Evolutionary conservation across 2,888 invertebrate species (phyloP), one percentile per base, ranked within the genome.

Genomic region (Lacanobia wlatinum): DNA sequence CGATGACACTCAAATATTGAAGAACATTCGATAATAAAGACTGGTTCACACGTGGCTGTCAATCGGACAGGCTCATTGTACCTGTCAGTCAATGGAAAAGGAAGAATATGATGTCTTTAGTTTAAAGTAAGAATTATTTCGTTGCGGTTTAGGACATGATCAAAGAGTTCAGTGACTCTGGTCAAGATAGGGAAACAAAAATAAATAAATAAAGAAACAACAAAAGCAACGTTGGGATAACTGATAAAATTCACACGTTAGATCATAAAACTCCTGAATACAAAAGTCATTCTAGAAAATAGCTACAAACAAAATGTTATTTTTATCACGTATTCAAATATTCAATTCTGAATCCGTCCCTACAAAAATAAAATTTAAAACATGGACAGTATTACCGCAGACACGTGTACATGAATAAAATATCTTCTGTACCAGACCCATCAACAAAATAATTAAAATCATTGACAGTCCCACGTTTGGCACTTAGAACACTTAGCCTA

Each of bases 1-100:
- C 55, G 80, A 72, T 84, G 76, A 85, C 67, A 70, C 53, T 69
- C 69, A 48, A 62, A 73, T 68, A 71, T 73, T 71, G 59, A 61
- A 70, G 63, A 66, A 38, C 16, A 63, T 63, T 68, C 69, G 59
- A 65, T 72, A 55, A 70, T 72, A 71, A 60, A 62, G 59, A 46
- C 43, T 48, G 50, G 71, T 59, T 83, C 58, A 66, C 34, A 60
- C 58, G 52, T 53, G n/a, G 21, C 38, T 55, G 58, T 61, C 23
- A 55, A 58, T 9, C 7, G 60, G 48, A 55, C 40, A 52, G 59
- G 18, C 16, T 48, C 59, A 23, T 9, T 53, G 52, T 48, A 38
- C 8, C 40, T 40, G 56, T 59, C 58, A 53, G 0, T 48, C 5
- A 12, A 61, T 38, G 9, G 21, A 52, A 80, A 52, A 28, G 0